These are phyloP conservation scores for Eulemur coronatus DNA, from an alignment of 2,797 vertebrate species.

Conservation along the genomic window DNA sequence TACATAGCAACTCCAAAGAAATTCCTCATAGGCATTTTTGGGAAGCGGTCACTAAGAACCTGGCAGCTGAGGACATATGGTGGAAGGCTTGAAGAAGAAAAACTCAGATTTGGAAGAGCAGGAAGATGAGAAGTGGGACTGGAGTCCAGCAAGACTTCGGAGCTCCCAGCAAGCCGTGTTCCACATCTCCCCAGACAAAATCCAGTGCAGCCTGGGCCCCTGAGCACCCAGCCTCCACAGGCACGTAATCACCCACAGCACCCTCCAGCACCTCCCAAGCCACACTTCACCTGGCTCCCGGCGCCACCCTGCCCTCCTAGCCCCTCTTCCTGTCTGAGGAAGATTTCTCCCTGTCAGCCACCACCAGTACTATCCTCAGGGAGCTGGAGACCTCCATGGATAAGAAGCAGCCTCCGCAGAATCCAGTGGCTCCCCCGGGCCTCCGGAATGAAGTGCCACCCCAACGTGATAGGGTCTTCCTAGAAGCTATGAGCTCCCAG, in stretches of 20 bases:
- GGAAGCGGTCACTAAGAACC: not conserved
- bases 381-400: conserved; percentile 69
- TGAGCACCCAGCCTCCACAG: conserved; percentile 87
- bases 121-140: conserved; percentile 61
- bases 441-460: conserved; percentile 35
- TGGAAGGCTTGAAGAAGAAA: conserved; percentile 89
- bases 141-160: conserved; percentile 42
- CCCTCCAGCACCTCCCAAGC: conserved; percentile 87
- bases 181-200: conserved; percentile 89
- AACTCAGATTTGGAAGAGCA: conserved; percentile 75
- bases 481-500: conserved; percentile 83
- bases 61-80: conserved; percentile 78
- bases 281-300: conserved; percentile 63
- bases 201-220: conserved; percentile 85
- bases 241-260: conserved; percentile 90
- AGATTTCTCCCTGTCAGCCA: conserved; percentile 87
- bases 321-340: conserved; percentile 84
- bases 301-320: conserved; percentile 4
- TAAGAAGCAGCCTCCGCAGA: conserved; percentile 24
- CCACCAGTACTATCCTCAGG: conserved; percentile 88
- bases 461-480: conserved; percentile 70
- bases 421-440: not conserved
- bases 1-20: not conserved
- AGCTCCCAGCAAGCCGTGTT: conserved; percentile 87
- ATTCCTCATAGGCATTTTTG: not conserved